Base-by-base conservation (phyloP, 2,888 invertebrate genomes). In the Trachelus tabidus region DNA sequence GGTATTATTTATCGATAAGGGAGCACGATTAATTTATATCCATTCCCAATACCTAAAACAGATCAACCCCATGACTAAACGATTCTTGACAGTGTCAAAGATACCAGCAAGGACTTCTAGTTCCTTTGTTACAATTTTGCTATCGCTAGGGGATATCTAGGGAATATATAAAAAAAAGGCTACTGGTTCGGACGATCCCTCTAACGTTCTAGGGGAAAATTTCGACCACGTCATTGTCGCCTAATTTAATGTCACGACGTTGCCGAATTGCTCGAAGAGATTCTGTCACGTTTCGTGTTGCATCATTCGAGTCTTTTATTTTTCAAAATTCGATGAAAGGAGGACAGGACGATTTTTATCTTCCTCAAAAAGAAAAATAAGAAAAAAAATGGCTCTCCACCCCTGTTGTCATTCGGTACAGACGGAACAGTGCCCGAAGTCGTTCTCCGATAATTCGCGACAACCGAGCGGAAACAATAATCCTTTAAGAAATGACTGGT, bases 391-490 rank as follows among this genome's bases (percentile, higher is more conserved):
- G 35, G 0, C 56, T 56, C 9, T 23, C 56, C 9, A 56, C 56
- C 56, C 56, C 23, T 56, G 56, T 6, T 56, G 23, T 23, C 56
- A 23, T 56, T 56, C 23, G 56, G 56, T 23, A 23, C 56, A 56
- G 9, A 56, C 56, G 56, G 56, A 23, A 23, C 9, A 56, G 56
- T 6, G 56, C 56, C 9, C 23, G 56, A 56, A 23, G 56, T 56
- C 56, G 56, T 56, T 76, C 34, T 73, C 23, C n/a, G 30, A 40
- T 37, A 77, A 69, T 68, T 34, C 34, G 73, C 77, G 75, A 82
- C 75, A 75, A 79, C 79, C 77, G 79, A 78, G 80, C 82, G 81
- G 79, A 83, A 80, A 75, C 79, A 77, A 83, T 77, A 80, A 79
- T 80, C 81, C 79, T 79, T 78, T 73, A 69, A 71, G 35, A 73